A percentile compares a stretch with the other conserved stretches of the same genome.
Conservation (phyloP, 2,888 invertebrate genomes). For the Monoplex corrugatus region DNA sequence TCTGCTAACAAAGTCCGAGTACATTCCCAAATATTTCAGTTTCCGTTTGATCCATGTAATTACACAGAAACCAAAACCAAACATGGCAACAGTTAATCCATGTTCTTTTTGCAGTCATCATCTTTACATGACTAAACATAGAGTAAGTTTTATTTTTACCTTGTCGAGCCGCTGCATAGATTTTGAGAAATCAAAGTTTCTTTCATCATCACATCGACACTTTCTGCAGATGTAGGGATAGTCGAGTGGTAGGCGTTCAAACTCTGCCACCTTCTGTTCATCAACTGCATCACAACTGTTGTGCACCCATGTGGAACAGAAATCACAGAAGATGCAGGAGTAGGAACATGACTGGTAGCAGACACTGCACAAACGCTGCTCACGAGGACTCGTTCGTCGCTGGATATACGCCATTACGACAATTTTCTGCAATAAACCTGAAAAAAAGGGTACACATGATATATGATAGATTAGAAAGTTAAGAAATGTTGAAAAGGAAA, state of each 20-base stretch:
- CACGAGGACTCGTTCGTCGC: conserved; percentile 13
- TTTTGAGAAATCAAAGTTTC: conserved; percentile 27
- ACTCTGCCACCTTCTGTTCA: not conserved
- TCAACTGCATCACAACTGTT: conserved; percentile 25
- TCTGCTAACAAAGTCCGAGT: too few species aligned
- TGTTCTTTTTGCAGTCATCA: too few species aligned
- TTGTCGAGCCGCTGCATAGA: conserved; percentile 32
- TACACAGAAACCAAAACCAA: too few species aligned
- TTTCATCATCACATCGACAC: conserved; percentile 37
- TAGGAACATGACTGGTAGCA: conserved; percentile 24
- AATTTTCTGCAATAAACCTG: not conserved
- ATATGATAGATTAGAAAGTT: too few species aligned
- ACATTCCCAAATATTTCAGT: too few species aligned
- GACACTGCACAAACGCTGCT: conserved; percentile 8
- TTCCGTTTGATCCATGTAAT: too few species aligned
- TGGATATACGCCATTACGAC: conserved; percentile 39
- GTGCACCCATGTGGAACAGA: conserved; percentile 35
- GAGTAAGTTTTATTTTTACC: too few species aligned
- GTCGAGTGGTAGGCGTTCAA: conserved; percentile 9
- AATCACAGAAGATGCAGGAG: conserved; percentile 27
- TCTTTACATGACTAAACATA: too few species aligned
- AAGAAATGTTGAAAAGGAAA: too few species aligned
- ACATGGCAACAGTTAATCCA: too few species aligned
- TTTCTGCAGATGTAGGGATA: conserved; percentile 40
- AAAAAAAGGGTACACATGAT: too few species aligned